phyloP scores from a whole-genome alignment of 2,113 vertebrate genomes.

The Pollimyrus isidori region DNA sequence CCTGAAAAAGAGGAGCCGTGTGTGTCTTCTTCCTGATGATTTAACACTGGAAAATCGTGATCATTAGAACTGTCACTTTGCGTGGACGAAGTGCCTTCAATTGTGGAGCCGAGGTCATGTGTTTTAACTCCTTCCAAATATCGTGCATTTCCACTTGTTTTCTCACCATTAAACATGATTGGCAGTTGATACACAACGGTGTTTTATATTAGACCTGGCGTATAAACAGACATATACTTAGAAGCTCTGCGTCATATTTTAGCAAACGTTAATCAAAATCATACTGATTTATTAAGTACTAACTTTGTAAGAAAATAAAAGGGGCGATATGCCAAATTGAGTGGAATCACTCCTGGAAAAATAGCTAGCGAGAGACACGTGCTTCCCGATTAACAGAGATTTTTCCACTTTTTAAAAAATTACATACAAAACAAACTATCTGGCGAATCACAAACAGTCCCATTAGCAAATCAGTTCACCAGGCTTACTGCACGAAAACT shows the following conservation, averaged over 20 bases:
- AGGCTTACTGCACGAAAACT: neutral
- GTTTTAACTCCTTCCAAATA: neutral
- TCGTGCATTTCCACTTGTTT: neutral
- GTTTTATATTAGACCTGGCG: neutral
- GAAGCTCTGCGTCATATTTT: neutral
- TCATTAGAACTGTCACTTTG: neutral
- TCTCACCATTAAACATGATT: constrained; percentile 5
- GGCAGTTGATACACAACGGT: too few species aligned
- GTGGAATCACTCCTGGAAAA: neutral
- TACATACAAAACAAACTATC: neutral
- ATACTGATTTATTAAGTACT: neutral
- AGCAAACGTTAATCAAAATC: neutral
- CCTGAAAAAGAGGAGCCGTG: constrained; percentile 4
- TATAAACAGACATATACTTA: neutral
- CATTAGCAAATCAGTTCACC: neutral
- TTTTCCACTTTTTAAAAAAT: neutral
- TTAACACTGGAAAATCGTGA: neutral
- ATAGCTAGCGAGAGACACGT: neutral
- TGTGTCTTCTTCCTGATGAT: neutral
- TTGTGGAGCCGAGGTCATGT: neutral
- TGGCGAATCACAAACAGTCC: neutral
- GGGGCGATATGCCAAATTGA: neutral
- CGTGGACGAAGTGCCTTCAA: neutral
- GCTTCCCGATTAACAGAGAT: neutral
- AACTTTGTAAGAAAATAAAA: neutral